Evolutionary conservation across 2,797 vertebrate genomes (phyloP).

Genomic region (Arnoldichthys spilopterus): DNA sequence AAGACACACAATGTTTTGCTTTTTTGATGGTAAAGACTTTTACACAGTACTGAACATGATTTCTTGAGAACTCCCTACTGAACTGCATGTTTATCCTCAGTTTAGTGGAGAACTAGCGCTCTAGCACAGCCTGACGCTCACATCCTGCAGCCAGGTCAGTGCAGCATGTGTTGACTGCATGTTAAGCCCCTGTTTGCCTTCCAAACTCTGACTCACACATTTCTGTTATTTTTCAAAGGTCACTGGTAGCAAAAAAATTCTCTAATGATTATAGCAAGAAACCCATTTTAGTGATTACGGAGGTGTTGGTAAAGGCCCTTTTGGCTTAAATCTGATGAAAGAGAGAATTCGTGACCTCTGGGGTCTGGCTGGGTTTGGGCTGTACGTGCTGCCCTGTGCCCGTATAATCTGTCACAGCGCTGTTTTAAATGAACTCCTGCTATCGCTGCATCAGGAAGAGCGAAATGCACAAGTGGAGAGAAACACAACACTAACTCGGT

Average conservation of each 20-base stretch:
- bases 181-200: neutral
- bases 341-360: neutral
- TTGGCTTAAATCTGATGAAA: neutral
- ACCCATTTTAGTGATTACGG: neutral
- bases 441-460: constrained; percentile 7
- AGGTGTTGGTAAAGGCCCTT: neutral
- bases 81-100: too few species aligned
- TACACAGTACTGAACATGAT: too few species aligned
- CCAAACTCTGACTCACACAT: neutral
- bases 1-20: too few species aligned
- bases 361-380: neutral
- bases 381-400: neutral
- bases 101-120: neutral
- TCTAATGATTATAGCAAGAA: neutral
- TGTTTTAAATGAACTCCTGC: constrained; percentile 2
- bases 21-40: too few species aligned
- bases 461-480: neutral
- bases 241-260: neutral
- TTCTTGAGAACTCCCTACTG: too few species aligned
- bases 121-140: too few species aligned
- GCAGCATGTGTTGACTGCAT: neutral
- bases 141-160: neutral
- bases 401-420: neutral
- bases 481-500: constrained; percentile 6
- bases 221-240: neutral